These are phyloP conservation scores for Seriola rivoliana DNA, from an alignment of 2,113 vertebrate species.

Conservation along the genomic window DNA sequence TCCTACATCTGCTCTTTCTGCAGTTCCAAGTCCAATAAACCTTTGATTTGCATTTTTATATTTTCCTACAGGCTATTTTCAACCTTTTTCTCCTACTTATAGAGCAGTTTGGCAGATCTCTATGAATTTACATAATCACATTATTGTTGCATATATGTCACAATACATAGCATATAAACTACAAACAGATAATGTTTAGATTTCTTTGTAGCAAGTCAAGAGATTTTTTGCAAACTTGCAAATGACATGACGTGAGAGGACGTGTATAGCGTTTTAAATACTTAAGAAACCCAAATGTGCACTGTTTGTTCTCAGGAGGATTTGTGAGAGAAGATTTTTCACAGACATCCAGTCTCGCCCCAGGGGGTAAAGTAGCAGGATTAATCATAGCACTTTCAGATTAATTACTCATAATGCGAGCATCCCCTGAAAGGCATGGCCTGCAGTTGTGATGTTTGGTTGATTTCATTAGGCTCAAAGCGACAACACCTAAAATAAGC, in stretches of 20 bases:
- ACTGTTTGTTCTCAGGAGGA: conserved; percentile 75
- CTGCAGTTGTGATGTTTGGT: conserved; percentile 84
- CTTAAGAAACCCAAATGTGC: conserved; percentile 72
- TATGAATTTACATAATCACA: conserved; percentile 58
- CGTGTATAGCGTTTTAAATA: conserved; percentile 61
- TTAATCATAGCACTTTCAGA: conserved; percentile 88
- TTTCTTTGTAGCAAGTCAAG: conserved; percentile 18
- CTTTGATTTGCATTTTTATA: conserved; percentile 53
- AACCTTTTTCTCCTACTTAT: conserved; percentile 21
- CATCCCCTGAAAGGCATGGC: conserved; percentile 84
- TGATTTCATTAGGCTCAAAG: conserved; percentile 87
- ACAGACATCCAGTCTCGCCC: conserved; percentile 80
- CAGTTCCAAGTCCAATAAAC: conserved; percentile 39
- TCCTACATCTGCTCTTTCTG: conserved; percentile 31
- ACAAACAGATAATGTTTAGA: conserved; percentile 13
- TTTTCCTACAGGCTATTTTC: conserved; percentile 51
- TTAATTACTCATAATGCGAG: conserved; percentile 88
- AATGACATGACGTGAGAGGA: conserved; percentile 66
- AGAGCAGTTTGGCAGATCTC: conserved; percentile 42
- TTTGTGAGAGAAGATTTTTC: conserved; percentile 71
- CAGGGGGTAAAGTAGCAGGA: conserved; percentile 81
- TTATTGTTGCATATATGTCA: conserved; percentile 34
- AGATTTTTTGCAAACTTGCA: conserved; percentile 32
- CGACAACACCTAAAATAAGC: conserved; percentile 84
- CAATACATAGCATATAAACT: conserved; percentile 23